These are phyloP conservation scores for Drosophila burlai DNA, from an alignment of 1,140 invertebrate genomes.

Conservation along the genomic window DNA sequence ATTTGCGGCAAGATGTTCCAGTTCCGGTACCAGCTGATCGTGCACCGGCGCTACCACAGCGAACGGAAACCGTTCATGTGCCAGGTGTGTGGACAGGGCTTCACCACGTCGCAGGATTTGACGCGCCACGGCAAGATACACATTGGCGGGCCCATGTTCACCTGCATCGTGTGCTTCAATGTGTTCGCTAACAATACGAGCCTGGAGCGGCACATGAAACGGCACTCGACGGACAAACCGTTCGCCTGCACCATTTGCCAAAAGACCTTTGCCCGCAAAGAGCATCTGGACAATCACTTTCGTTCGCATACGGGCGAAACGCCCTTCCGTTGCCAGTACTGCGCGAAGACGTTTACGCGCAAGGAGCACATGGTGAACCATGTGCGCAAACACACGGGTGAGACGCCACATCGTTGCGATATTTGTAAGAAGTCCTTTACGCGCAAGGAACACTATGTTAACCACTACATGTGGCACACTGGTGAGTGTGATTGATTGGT, in stretches of 20 bases:
- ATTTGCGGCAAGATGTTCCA: conserved; percentile 94
- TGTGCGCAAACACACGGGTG: conserved; percentile 94
- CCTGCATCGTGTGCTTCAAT: conserved; percentile 90
- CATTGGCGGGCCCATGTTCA: conserved; percentile 90
- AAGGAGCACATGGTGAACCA: conserved; percentile 95
- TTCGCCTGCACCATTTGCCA: conserved; percentile 93
- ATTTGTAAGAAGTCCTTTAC: conserved; percentile 95
- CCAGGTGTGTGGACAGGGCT: conserved; percentile 93
- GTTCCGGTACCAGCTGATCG: conserved; percentile 93
- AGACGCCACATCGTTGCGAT: conserved; percentile 93
- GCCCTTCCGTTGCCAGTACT: conserved; percentile 90
- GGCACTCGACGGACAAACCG: conserved; percentile 92
- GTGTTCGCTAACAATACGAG: conserved; percentile 90
- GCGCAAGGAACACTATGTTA: conserved; percentile 92
- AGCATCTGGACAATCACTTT: conserved; percentile 93
- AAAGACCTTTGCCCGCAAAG: conserved; percentile 94
- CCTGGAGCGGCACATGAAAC: conserved; percentile 91
- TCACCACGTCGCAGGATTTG: conserved; percentile 90
- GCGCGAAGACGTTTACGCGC: conserved; percentile 94
- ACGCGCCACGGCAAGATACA: conserved; percentile 93
- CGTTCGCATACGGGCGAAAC: conserved; percentile 94
- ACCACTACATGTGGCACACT: conserved; percentile 94
- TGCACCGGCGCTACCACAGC: conserved; percentile 92
- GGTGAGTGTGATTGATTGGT: conserved; percentile 87
- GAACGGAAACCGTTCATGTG: conserved; percentile 93